Conservation (phyloP, 37 sponge, comb jelly and placozoan species). For the Hexactinellida sp. region DNA sequence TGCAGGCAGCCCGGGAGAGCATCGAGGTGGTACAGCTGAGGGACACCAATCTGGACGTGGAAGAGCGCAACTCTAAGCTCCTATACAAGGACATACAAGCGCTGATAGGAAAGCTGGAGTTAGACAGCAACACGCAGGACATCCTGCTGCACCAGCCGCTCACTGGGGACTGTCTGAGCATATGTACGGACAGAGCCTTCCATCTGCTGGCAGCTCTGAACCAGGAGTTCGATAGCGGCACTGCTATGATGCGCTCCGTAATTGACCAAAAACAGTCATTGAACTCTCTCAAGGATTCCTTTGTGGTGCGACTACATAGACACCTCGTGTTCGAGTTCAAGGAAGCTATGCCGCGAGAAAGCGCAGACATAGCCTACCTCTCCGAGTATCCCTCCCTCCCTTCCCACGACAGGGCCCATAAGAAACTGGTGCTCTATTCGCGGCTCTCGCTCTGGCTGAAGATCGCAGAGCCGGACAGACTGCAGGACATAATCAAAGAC, state of each 20-base stretch:
- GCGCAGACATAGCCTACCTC: background rate
- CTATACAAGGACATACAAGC: background rate
- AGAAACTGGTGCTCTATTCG: background rate
- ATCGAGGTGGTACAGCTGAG: background rate
- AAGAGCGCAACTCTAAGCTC: conserved; percentile 11
- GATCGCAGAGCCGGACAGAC: background rate
- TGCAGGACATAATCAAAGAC: background rate
- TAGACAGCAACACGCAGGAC: background rate
- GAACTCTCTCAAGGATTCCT: background rate
- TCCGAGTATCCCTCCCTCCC: background rate
- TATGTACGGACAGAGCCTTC: background rate
- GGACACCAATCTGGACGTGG: background rate
- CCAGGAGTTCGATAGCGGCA: background rate
- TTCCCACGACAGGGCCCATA: background rate
- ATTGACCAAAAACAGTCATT: background rate
- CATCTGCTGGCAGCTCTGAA: background rate
- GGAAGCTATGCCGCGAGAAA: background rate
- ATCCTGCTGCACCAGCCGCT: background rate
- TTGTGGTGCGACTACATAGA: background rate
- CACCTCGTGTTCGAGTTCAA: background rate
- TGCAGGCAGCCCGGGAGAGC: background rate
- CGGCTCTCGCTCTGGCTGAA: background rate
- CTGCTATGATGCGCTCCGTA: conserved; percentile 10
- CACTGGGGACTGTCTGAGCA: background rate
- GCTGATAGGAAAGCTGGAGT: background rate